Evolutionary conservation across 2,113 vertebrate species (phyloP).

Genomic region (Prunella himalayana): DNA sequence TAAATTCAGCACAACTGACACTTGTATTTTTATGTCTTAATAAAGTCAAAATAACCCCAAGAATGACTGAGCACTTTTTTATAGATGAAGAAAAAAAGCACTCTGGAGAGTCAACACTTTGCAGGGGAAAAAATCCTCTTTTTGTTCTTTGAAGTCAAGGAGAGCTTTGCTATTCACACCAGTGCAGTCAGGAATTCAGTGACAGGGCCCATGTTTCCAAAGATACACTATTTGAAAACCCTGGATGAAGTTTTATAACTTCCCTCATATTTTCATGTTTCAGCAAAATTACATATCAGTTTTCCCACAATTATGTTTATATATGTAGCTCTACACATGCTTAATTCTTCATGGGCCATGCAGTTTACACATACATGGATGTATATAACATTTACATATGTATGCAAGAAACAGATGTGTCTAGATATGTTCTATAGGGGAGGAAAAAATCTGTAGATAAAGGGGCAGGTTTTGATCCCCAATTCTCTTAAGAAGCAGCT

Average conservation of each 20-base stretch:
- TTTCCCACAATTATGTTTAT: neutral
- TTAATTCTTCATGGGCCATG: neutral
- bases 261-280: neutral
- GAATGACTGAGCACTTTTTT: neutral
- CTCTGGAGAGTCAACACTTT: neutral
- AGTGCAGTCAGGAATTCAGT: neutral
- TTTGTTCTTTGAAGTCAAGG: neutral
- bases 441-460: neutral
- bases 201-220: neutral
- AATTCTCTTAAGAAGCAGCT: neutral
- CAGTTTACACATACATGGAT: neutral
- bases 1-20: neutral
- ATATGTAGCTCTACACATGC: neutral
- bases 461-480: neutral
- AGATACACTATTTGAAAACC: neutral
- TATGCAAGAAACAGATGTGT: neutral
- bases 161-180: neutral
- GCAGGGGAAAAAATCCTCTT: neutral
- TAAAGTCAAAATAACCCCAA: neutral
- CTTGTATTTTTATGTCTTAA: neutral
- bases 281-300: neutral
- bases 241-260: neutral
- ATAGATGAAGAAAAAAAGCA: neutral
- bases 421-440: neutral
- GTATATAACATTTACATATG: neutral